These are phyloP conservation scores for Oegoconia quadripuncta DNA, from an alignment of 2,888 invertebrate species.

Conservation along the genomic window DNA sequence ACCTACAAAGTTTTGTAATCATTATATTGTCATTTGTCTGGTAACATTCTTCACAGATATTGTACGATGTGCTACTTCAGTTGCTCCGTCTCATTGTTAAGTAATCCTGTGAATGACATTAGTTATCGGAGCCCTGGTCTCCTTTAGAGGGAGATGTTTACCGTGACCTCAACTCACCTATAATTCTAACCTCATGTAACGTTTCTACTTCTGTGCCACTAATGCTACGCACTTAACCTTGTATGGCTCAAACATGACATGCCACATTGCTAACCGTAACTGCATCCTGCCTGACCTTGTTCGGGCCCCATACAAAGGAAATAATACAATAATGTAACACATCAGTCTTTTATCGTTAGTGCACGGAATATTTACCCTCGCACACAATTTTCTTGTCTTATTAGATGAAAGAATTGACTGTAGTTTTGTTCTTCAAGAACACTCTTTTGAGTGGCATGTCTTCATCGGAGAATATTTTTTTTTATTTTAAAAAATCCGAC, in stretches of 20 bases:
- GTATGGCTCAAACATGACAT: constrained; percentile 54
- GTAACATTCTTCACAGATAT: background rate
- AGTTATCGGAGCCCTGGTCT: constrained; percentile 38
- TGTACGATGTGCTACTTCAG: background rate
- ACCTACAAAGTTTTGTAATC: background rate
- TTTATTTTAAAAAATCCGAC: no score
- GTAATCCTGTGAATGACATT: constrained; percentile 4
- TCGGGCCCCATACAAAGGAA: constrained; percentile 28
- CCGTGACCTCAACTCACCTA: constrained; percentile 62
- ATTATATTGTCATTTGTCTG: background rate
- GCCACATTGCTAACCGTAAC: constrained; percentile 48
- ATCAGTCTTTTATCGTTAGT: no score
- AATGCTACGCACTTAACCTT: constrained; percentile 53
- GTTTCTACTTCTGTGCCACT: constrained; percentile 44
- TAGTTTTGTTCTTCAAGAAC: no score
- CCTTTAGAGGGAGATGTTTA: constrained; percentile 56
- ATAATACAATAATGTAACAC: constrained; percentile 8
- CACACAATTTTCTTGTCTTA: no score
- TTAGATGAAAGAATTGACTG: no score
- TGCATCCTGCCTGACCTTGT: constrained; percentile 44
- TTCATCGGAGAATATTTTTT: no score
- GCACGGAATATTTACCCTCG: no score
- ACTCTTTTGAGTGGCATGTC: no score
- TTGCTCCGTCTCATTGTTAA: constrained; percentile 1
- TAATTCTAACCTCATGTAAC: constrained; percentile 50